A percentile compares a stretch with the other conserved stretches of the same genome.
Conservation (phyloP, 2,797 vertebrate species). For the Sylvia borin region DNA sequence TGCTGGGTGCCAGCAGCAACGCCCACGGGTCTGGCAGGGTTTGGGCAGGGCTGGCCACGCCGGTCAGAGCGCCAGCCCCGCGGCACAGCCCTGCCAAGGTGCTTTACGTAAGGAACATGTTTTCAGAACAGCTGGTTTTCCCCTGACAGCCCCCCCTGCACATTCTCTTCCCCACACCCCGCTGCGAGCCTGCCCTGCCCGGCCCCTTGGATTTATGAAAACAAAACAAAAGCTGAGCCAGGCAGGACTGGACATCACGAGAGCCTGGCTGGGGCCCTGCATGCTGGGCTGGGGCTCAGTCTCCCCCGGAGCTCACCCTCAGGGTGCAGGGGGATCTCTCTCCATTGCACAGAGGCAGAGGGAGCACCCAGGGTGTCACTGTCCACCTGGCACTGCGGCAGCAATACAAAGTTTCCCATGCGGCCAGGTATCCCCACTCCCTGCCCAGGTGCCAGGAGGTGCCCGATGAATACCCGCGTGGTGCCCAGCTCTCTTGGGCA, state of each 20-base stretch:
- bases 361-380: not conserved
- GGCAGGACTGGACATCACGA: not conserved
- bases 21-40: not conserved
- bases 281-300: not conserved
- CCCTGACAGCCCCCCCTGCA: not conserved
- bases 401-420: not conserved
- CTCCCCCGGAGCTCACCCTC: not conserved
- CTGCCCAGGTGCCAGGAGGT: not conserved
- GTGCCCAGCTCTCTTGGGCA: accelerated
- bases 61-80: not conserved
- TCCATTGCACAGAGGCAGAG: accelerated
- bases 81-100: not conserved
- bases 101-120: slow-evolving; percentile 2
- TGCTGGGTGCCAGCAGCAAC: not conserved
- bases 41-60: not conserved
- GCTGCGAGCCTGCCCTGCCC: not conserved
- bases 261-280: not conserved
- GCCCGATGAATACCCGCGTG: too few relatives aligned
- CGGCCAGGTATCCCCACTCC: not conserved
- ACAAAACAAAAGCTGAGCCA: slow-evolving; percentile 56
- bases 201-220: not conserved
- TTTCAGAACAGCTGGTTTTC: not conserved
- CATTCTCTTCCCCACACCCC: not conserved
- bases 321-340: not conserved
- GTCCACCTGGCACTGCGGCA: not conserved